A percentile compares a stretch with the other conserved stretches of the same genome.
phyloP scores from a whole-genome alignment of 2,888 invertebrate species.

The Xiphydria camelus region DNA sequence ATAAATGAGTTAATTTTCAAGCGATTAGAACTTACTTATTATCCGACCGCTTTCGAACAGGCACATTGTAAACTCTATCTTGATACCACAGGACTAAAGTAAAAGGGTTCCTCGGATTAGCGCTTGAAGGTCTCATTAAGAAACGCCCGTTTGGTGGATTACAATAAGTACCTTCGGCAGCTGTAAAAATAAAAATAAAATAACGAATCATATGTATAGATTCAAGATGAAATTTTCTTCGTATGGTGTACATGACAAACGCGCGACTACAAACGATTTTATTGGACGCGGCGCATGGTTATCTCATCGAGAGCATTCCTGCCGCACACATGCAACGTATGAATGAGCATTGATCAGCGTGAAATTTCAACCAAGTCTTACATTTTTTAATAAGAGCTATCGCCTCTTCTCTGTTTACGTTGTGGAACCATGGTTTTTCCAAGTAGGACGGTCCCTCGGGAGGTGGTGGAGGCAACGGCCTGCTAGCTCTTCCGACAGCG shows the following conservation, averaged over 20 bases:
- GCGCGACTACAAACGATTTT: too few relatives aligned
- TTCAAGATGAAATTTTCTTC: too few relatives aligned
- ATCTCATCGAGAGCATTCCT: too few relatives aligned
- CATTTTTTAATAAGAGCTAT: constrained; percentile 46
- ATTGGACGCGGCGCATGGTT: too few relatives aligned
- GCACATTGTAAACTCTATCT: constrained; percentile 54
- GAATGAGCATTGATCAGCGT: too few relatives aligned
- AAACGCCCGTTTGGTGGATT: constrained; percentile 51
- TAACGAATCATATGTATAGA: too few relatives aligned
- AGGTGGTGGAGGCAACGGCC: constrained; percentile 49
- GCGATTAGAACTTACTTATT: constrained; percentile 46
- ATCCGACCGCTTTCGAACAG: constrained; percentile 52
- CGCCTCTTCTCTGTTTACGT: constrained; percentile 49
- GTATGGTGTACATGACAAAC: too few relatives aligned
- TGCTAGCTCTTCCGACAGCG: constrained; percentile 41
- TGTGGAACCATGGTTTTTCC: constrained; percentile 52
- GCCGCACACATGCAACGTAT: too few relatives aligned
- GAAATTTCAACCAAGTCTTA: too few relatives aligned
- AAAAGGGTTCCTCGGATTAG: constrained; percentile 54
- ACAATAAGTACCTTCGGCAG: constrained; percentile 44
- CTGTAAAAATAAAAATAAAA: too few relatives aligned
- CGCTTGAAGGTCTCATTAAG: constrained; percentile 52
- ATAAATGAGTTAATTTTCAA: not conserved
- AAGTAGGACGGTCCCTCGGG: constrained; percentile 37
- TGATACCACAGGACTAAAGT: constrained; percentile 54